Conservation (phyloP, 2,888 invertebrate genomes). For the Perithous albicinctus region DNA sequence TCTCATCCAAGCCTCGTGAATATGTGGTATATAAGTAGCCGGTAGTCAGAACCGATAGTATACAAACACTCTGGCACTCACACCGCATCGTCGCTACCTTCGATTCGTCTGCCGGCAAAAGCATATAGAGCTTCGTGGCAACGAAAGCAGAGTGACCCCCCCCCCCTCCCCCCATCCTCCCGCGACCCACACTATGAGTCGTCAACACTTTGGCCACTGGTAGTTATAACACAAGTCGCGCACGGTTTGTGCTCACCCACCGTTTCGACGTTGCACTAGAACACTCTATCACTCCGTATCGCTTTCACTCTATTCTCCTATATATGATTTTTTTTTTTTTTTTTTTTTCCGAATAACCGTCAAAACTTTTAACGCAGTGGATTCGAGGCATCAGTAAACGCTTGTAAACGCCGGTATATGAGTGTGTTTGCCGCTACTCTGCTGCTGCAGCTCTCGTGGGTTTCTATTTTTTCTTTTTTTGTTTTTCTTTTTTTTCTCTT, state of each 20-base stretch:
- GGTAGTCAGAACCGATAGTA: conserved; percentile 3
- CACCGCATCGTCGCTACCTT: conserved; percentile 12
- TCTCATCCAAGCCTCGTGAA: neutral
- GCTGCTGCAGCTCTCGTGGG: conserved; percentile 1
- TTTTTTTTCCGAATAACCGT: neutral
- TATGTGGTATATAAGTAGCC: neutral
- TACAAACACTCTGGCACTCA: conserved; percentile 3
- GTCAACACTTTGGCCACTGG: conserved; percentile 47
- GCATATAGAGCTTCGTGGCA: conserved; percentile 43
- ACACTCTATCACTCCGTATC: conserved; percentile 27
- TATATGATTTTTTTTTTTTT: too few relatives aligned
- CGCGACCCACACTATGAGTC: conserved; percentile 23
- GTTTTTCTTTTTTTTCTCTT: neutral
- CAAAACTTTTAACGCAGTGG: conserved; percentile 17
- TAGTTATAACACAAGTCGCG: conserved; percentile 52
- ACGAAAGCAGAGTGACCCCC: conserved; percentile 32
- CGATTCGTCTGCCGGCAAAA: conserved; percentile 42
- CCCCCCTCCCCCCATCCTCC: conserved; percentile 23
- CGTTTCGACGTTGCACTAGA: conserved; percentile 55
- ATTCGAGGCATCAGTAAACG: conserved; percentile 2
- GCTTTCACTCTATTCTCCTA: neutral
- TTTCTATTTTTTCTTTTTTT: neutral
- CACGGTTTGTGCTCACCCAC: conserved; percentile 42
- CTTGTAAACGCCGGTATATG: conserved; percentile 15
- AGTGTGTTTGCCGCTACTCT: neutral